Evolutionary conservation across 1,140 invertebrate species (phyloP).

Genomic region (Drosophila jambulina): DNA sequence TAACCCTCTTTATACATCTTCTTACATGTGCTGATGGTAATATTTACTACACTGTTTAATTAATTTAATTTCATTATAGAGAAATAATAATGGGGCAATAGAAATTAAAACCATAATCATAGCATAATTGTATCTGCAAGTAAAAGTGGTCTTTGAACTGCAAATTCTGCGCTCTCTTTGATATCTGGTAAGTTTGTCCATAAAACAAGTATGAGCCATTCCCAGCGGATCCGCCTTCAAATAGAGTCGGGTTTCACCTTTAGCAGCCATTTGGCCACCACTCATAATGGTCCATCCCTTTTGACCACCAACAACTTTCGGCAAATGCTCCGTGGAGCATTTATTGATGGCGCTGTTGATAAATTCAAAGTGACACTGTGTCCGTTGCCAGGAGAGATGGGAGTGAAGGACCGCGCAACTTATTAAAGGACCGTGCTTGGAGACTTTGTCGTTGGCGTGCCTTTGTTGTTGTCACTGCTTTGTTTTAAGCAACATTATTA

Average conservation of each 20-base stretch:
- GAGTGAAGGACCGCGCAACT: slow-evolving; percentile 53
- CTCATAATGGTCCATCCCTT: slow-evolving; percentile 24
- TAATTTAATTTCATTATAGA: background rate
- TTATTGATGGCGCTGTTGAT: slow-evolving; percentile 73
- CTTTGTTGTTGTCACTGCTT: slow-evolving; percentile 56
- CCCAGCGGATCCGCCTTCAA: slow-evolving; percentile 29
- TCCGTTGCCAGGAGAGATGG: slow-evolving; percentile 40
- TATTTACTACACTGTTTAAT: too few relatives aligned
- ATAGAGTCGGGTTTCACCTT: slow-evolving; percentile 41
- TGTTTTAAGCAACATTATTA: slow-evolving; percentile 80
- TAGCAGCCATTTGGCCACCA: slow-evolving; percentile 26
- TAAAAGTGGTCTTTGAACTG: background rate
- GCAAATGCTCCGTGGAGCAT: slow-evolving; percentile 39
- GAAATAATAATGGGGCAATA: background rate
- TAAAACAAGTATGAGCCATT: slow-evolving; percentile 6
- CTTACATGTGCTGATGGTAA: background rate
- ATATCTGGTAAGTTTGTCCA: slow-evolving; percentile 25
- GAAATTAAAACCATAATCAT: background rate
- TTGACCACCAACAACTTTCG: slow-evolving; percentile 17
- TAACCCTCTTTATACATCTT: background rate
- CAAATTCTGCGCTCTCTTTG: background rate
- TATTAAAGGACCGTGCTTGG: slow-evolving; percentile 62
- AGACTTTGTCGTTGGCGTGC: slow-evolving; percentile 52
- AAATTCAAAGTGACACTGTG: slow-evolving; percentile 61
- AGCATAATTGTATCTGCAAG: background rate